These are phyloP conservation scores for Arothron firmamentum DNA, from an alignment of 2,113 vertebrate genomes.

Conservation along the genomic window DNA sequence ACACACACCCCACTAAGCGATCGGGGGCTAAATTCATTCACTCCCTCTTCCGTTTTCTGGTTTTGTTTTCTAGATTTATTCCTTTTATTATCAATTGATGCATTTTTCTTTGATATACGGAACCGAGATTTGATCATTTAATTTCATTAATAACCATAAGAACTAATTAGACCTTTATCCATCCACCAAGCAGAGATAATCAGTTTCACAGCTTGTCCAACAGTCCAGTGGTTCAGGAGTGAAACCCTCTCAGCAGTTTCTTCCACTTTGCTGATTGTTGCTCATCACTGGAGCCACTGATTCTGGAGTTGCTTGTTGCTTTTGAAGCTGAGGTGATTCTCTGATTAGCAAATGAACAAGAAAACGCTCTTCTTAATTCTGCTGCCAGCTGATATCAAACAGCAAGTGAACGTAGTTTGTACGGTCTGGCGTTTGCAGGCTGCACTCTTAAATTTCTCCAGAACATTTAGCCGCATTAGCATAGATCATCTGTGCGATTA, in stretches of 20 bases:
- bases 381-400: too few species aligned
- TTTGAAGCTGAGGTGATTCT: background rate
- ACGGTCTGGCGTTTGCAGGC: conserved; percentile 12
- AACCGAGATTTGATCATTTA: too few species aligned
- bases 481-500: conserved; percentile 37
- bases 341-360: too few species aligned
- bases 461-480: conserved; percentile 32
- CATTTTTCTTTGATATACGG: too few species aligned
- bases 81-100: background rate
- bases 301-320: background rate
- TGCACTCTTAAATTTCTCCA: conserved; percentile 23
- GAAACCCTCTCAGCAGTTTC: background rate
- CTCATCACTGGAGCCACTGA: background rate
- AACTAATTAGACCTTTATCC: too few species aligned
- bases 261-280: background rate
- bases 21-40: background rate
- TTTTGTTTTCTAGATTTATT: background rate
- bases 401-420: background rate
- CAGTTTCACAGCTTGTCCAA: background rate
- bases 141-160: too few species aligned
- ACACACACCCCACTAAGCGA: conserved; percentile 19
- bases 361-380: too few species aligned
- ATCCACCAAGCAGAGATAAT: too few species aligned
- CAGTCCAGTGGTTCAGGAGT: background rate
- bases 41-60: background rate